Evolutionary conservation across 2,797 vertebrate species (phyloP).

Genomic region (Aphelocoma californica): DNA sequence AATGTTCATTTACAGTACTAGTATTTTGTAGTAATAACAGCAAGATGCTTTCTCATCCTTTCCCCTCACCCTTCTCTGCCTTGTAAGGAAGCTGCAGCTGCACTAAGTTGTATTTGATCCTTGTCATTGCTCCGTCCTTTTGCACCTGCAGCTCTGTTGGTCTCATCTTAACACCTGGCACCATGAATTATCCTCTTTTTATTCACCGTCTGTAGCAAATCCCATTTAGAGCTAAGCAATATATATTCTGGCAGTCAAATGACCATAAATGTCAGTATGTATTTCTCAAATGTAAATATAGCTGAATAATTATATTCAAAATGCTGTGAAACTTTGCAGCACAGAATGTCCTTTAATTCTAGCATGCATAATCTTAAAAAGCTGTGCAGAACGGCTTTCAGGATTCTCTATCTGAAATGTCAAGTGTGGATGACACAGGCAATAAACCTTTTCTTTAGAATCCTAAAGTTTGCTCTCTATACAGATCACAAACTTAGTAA

Average conservation of each 20-base stretch:
- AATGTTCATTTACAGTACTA: conserved; percentile 40
- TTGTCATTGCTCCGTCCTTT: conserved; percentile 71
- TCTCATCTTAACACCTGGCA: conserved; percentile 79
- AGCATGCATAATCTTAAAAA: background rate
- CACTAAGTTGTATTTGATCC: conserved; percentile 74
- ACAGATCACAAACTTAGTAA: background rate
- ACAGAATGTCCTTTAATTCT: background rate
- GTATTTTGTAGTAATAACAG: conserved; percentile 48
- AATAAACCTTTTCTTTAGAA: background rate
- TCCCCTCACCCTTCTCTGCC: conserved; percentile 43
- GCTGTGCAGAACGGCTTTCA: background rate
- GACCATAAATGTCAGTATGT: conserved; percentile 60
- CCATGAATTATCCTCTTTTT: conserved; percentile 74
- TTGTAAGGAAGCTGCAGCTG: conserved; percentile 76
- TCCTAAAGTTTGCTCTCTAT: background rate
- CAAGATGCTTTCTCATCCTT: conserved; percentile 56
- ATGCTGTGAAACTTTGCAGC: conserved; percentile 23
- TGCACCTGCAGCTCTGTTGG: conserved; percentile 87
- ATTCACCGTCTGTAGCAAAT: conserved; percentile 61
- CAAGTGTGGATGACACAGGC: background rate
- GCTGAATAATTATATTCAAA: conserved; percentile 48
- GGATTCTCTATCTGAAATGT: background rate
- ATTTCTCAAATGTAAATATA: conserved; percentile 62
- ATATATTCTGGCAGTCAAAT: conserved; percentile 55
- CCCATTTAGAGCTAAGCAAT: conserved; percentile 51